phyloP scores from a whole-genome alignment of 2,113 vertebrate genomes.

The Corvus hawaiiensis region DNA sequence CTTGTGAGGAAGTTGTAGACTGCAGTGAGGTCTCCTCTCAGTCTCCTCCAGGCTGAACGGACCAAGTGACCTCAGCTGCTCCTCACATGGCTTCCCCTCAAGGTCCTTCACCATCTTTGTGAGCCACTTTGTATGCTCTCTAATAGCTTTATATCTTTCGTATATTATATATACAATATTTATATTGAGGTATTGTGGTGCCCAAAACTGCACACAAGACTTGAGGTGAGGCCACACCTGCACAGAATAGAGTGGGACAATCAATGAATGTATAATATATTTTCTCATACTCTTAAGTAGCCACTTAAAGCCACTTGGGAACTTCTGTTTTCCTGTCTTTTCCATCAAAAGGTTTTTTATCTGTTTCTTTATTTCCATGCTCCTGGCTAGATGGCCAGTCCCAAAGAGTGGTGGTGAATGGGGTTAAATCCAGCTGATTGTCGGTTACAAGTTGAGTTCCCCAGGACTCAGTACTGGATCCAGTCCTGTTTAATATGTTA shows the following conservation, averaged over 20 bases:
- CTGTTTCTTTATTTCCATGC: not conserved
- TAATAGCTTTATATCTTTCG: not conserved
- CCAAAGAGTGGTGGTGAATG: not conserved
- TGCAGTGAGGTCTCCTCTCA: not conserved
- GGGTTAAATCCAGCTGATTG: not conserved
- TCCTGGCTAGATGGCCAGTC: not conserved
- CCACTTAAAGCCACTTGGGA: not conserved
- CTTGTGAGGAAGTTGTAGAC: rapidly evolving
- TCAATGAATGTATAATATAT: not conserved
- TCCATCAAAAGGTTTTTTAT: not conserved
- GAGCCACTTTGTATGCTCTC: not conserved
- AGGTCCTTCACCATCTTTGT: not conserved
- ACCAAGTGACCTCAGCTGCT: not conserved
- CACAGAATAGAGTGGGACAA: not conserved
- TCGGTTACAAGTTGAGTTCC: not conserved
- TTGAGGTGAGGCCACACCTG: not conserved
- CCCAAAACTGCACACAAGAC: not conserved
- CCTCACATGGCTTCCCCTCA: rapidly evolving
- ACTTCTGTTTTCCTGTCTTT: not conserved
- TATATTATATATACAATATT: too few relatives aligned
- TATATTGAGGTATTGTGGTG: not conserved
- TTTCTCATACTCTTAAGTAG: not conserved
- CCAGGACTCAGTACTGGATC: not conserved
- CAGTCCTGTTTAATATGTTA: not conserved
- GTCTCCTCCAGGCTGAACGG: not conserved